Evolutionary conservation across 2,113 vertebrate genomes (phyloP), one percentile per base, ranked within the genome.

Genomic region (Suricata suricatta): DNA sequence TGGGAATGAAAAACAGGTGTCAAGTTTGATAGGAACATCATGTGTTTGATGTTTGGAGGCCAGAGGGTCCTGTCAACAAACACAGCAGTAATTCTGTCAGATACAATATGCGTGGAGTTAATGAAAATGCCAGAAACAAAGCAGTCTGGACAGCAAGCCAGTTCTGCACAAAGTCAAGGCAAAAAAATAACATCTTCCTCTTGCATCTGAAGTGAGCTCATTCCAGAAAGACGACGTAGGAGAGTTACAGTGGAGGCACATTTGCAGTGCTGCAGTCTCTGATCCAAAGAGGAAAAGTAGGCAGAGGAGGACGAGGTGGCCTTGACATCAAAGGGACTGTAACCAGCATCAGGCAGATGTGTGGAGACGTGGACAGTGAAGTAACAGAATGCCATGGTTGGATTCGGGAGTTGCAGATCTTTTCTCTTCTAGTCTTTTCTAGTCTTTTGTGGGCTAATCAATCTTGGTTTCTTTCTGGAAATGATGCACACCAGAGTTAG

Each of bases 1-100:
- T 98, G 90, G 93, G 96, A 98, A 97, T 99, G 98, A 99, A 98
- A 99, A 98, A 97, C 96, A 98, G 97, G 91, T 98, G 97, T 98
- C 97, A 97, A 16, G 63, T 98, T 98, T 98, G 97, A 98, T 98
- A 97, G 94, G 96, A 97, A 95, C 95, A 90, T 98, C 95, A 89
- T 93, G 97, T 47, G 79, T 96, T 77, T 97, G 93, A 92, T 98
- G 85, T 97, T 89, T 98, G 88, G 94, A 98, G 97, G 84, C 96
- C 93, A 95, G 79, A 60, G 72, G 95, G 68, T 97, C 97, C 95
- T 98, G 93, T 98, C 97, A 97, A 95, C 97, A 98, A 97, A 97
- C 69, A 85, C 7, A 95, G 88, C 90, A 95, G 96, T 98, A 97
- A 98, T 98, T 98, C 98, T 98, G 96, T 98, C 97, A 98, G 96